phyloP scores from a whole-genome alignment of 2,888 invertebrate genomes.

The Galerucella nymphaeae region DNA sequence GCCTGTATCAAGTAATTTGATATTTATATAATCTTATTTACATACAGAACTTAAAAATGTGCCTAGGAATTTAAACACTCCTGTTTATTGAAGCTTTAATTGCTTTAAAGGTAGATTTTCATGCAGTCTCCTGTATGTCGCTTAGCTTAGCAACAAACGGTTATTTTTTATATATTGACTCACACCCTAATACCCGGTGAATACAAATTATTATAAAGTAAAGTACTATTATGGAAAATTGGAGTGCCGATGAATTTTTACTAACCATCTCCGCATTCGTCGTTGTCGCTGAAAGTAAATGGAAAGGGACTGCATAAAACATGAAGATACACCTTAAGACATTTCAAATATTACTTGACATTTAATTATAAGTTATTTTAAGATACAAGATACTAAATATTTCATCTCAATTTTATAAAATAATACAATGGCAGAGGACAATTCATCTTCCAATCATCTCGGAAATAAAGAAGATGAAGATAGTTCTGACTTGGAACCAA shows the following conservation, averaged over 20 bases:
- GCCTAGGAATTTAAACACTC: not conserved
- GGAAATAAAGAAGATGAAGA: slow-evolving; percentile 43
- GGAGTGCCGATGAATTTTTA: too few species aligned
- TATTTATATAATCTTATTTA: too few species aligned
- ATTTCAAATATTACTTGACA: slow-evolving; percentile 17
- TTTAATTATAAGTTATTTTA: slow-evolving; percentile 28
- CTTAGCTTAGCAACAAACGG: too few species aligned
- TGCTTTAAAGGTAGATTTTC: not conserved
- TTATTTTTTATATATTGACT: too few species aligned
- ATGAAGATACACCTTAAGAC: not conserved
- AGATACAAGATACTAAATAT: slow-evolving; percentile 30
- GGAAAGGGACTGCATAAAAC: not conserved
- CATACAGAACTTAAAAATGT: not conserved
- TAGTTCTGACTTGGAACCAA: slow-evolving; percentile 47
- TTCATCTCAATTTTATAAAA: slow-evolving; percentile 30
- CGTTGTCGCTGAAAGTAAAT: too few species aligned
- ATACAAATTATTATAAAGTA: too few species aligned
- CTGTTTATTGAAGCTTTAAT: too few species aligned
- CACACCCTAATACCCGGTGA: too few species aligned
- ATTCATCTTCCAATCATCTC: slow-evolving; percentile 42
- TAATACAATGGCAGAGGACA: slow-evolving; percentile 47
- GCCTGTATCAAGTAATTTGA: too few species aligned
- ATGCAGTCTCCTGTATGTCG: too few species aligned
- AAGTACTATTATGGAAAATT: too few species aligned
- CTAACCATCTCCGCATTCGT: too few species aligned